A percentile compares a stretch with the other conserved stretches of the same genome.
These are phyloP conservation scores for Drymonia ruficornis DNA, from an alignment of 2,888 invertebrate species.

Conservation along the genomic window DNA sequence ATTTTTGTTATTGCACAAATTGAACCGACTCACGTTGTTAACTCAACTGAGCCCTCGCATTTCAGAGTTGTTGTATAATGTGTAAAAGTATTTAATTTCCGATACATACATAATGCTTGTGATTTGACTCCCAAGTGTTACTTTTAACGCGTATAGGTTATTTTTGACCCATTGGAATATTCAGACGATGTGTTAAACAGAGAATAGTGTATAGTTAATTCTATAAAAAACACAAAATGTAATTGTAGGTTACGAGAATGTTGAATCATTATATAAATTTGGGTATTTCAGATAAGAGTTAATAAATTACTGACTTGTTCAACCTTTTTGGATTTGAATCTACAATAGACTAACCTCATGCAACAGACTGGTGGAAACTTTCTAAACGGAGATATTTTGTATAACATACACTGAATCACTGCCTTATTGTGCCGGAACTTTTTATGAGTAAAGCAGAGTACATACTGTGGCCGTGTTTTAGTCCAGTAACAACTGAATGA, in stretches of 20 bases:
- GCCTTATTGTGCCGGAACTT: constrained; percentile 82
- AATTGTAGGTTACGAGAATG: constrained; percentile 82
- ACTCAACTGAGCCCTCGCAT: constrained; percentile 74
- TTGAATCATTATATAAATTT: constrained; percentile 72
- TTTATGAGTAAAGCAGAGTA: constrained; percentile 46
- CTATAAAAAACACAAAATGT: constrained; percentile 79
- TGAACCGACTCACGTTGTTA: constrained; percentile 60
- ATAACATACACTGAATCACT: constrained; percentile 83
- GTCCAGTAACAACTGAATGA: neutral
- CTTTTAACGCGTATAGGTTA: constrained; percentile 62
- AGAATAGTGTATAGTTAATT: constrained; percentile 79
- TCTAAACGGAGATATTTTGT: constrained; percentile 81
- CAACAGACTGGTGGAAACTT: constrained; percentile 82
- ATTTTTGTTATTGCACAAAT: constrained; percentile 71
- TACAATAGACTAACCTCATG: constrained; percentile 82
- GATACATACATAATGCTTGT: constrained; percentile 38
- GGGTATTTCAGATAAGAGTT: constrained; percentile 80
- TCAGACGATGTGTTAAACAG: constrained; percentile 76
- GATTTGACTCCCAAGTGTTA: constrained; percentile 55
- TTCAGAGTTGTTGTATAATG: constrained; percentile 71
- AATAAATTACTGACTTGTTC: constrained; percentile 78
- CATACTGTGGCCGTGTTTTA: neutral
- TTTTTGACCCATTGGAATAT: constrained; percentile 75
- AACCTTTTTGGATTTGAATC: constrained; percentile 84
- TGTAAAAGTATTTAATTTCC: constrained; percentile 54